These are phyloP conservation scores for Dioctria linearis DNA, from an alignment of 2,888 invertebrate species.

Conservation along the genomic window DNA sequence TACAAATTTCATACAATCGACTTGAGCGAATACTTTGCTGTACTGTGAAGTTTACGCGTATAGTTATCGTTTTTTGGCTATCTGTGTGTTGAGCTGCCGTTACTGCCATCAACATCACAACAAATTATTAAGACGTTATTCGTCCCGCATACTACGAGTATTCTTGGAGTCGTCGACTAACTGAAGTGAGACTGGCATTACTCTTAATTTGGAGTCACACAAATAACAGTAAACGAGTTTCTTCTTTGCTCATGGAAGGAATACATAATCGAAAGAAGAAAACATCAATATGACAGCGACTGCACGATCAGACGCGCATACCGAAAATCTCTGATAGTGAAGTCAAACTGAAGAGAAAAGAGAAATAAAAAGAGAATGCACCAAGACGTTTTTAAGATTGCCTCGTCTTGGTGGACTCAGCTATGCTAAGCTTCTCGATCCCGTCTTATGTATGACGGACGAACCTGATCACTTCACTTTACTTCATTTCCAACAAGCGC, in stretches of 20 bases:
- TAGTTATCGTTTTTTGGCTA: neutral
- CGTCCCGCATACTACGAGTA: conserved; percentile 4
- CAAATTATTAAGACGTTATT: conserved; percentile 16
- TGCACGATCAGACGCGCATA: neutral
- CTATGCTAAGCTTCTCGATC: too few species aligned
- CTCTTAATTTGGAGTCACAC: conserved; percentile 6
- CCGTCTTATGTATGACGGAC: too few species aligned
- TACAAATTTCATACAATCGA: too few species aligned
- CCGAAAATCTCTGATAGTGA: conserved; percentile 43
- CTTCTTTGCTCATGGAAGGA: conserved; percentile 50
- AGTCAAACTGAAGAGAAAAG: conserved; percentile 6
- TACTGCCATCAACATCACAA: conserved; percentile 5
- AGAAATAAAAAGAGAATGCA: conserved; percentile 8
- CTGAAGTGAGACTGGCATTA: neutral
- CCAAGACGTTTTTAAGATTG: neutral
- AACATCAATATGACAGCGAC: neutral
- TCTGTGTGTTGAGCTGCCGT: neutral
- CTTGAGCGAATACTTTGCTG: neutral
- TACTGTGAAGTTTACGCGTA: neutral
- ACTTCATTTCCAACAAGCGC: neutral
- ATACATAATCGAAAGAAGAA: conserved; percentile 41
- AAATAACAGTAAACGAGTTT: conserved; percentile 53
- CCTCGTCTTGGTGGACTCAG: neutral
- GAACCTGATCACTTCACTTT: too few species aligned
- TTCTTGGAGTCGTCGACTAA: conserved; percentile 28